phyloP scores from a whole-genome alignment of 2,888 invertebrate genomes.

The Brachypalpus laphriformis region DNA sequence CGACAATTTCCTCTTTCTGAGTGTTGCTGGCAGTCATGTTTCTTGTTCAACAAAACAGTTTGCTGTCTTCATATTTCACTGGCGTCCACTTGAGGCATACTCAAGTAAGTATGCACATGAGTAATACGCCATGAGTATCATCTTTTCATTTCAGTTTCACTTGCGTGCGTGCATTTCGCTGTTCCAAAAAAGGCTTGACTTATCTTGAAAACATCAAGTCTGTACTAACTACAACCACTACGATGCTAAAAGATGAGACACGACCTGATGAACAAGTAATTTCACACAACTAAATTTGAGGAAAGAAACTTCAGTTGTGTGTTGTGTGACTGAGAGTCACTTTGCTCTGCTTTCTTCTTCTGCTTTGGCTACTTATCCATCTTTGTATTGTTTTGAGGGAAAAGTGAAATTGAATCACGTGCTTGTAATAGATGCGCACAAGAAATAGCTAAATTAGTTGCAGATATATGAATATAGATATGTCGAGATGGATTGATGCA shows the following conservation, averaged over 20 bases:
- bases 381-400: constrained; percentile 30
- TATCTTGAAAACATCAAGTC: constrained; percentile 12
- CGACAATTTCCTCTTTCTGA: constrained; percentile 33
- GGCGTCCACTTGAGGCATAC: constrained; percentile 42
- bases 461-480: constrained; percentile 2
- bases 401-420: constrained; percentile 73
- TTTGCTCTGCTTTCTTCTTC: constrained; percentile 58
- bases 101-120: not conserved
- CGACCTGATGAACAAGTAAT: constrained; percentile 35
- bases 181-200: constrained; percentile 11
- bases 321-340: not conserved
- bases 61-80: constrained; percentile 16
- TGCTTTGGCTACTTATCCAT: not conserved
- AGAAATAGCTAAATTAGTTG: constrained; percentile 49
- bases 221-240: not conserved
- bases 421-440: constrained; percentile 52
- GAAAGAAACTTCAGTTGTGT: constrained; percentile 26
- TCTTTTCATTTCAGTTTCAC: constrained; percentile 41
- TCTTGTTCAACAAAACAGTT: not conserved
- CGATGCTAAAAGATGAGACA: constrained; percentile 26
- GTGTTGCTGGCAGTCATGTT: constrained; percentile 1
- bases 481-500: constrained; percentile 11
- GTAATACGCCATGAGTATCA: not conserved
- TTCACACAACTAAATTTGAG: constrained; percentile 45
- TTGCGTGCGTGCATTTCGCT: constrained; percentile 36